phyloP scores from a whole-genome alignment of 2,797 vertebrate species.

The Artibeus lituratus region DNA sequence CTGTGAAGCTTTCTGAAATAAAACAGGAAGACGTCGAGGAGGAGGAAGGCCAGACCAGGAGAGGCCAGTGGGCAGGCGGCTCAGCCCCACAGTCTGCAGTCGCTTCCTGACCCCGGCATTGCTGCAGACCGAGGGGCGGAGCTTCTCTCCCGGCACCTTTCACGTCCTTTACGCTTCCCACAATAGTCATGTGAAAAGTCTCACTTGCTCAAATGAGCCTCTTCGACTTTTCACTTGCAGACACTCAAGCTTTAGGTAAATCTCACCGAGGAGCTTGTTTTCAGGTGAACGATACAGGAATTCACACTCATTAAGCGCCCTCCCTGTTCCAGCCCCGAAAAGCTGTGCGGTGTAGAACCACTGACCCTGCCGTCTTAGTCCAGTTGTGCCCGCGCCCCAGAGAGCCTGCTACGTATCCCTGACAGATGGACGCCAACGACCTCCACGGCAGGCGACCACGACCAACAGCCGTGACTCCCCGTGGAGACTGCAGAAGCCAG shows the following conservation, averaged over 20 bases:
- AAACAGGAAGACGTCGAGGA: not conserved
- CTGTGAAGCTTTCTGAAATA: not conserved
- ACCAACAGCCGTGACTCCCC: fast-evolving
- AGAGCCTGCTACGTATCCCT: fast-evolving
- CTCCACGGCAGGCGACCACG: not conserved
- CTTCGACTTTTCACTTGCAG: not conserved
- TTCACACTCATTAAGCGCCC: not conserved
- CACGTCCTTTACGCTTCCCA: not conserved
- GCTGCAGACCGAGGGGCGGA: slow-evolving; percentile 22
- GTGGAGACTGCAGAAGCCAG: not conserved
- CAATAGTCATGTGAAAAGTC: not conserved
- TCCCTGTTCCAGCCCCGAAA: not conserved
- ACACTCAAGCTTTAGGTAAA: not conserved
- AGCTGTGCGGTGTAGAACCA: not conserved
- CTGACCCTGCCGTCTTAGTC: not conserved
- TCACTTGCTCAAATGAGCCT: not conserved
- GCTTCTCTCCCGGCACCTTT: not conserved
- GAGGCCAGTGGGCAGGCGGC: not conserved
- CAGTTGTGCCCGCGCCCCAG: not conserved
- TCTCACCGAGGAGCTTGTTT: slow-evolving; percentile 5
- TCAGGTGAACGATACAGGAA: not conserved
- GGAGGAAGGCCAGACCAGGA: not conserved
- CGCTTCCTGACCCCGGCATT: not conserved
- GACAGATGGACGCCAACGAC: not conserved
- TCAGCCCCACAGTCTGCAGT: not conserved